A percentile compares a stretch with the other conserved stretches of the same genome.
These are phyloP conservation scores for Mactromeris polynyma DNA, from an alignment of 2,888 invertebrate species.

Conservation along the genomic window DNA sequence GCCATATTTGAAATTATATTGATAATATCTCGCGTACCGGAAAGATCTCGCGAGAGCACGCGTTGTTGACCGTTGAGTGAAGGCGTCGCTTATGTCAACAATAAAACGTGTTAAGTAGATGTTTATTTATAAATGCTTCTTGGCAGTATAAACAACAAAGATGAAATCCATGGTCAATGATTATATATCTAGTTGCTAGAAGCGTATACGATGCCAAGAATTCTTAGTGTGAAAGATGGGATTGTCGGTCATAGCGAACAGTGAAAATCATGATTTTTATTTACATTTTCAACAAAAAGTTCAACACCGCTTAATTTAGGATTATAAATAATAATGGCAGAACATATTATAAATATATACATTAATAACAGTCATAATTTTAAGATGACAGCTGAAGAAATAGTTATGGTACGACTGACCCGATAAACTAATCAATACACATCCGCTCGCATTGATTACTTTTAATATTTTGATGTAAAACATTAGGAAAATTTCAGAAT, in stretches of 20 bases:
- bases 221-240: background rate
- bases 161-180: slow-evolving; percentile 16
- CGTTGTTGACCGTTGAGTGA: slow-evolving; percentile 34
- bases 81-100: slow-evolving; percentile 10
- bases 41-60: slow-evolving; percentile 16
- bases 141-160: background rate
- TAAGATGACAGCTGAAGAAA: no score
- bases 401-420: no score
- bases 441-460: no score
- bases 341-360: background rate
- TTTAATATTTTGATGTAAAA: no score
- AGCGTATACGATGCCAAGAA: background rate
- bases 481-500: no score
- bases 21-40: slow-evolving; percentile 13
- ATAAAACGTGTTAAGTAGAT: slow-evolving; percentile 27
- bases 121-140: slow-evolving; percentile 29
- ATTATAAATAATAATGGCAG: background rate
- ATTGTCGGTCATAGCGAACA: background rate
- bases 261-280: background rate
- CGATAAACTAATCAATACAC: no score
- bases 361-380: no score
- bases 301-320: background rate
- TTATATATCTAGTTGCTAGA: background rate
- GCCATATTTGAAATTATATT: slow-evolving; percentile 21
- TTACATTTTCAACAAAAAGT: background rate